These are phyloP conservation scores for Dryococelus australis DNA, from an alignment of 2,888 invertebrate genomes.

Conservation along the genomic window DNA sequence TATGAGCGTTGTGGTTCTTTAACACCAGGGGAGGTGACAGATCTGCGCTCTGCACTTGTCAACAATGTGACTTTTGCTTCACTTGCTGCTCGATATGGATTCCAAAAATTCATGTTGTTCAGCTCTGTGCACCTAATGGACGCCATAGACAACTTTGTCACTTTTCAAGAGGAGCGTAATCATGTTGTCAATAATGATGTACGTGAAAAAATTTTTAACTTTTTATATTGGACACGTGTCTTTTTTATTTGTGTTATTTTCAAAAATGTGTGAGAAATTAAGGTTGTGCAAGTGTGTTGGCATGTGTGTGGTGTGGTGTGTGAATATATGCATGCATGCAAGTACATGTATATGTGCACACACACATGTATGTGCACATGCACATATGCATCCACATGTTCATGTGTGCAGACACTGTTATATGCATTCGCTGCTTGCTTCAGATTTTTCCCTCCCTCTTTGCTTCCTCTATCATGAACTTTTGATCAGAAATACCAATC, in stretches of 20 bases:
- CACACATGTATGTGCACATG: too few species aligned
- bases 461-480: too few species aligned
- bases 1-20: constrained; percentile 75
- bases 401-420: too few species aligned
- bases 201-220: constrained; percentile 41
- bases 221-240: not conserved
- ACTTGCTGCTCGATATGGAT: constrained; percentile 81
- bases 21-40: constrained; percentile 88
- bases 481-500: too few species aligned
- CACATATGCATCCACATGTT: too few species aligned
- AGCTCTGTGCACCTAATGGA: constrained; percentile 62
- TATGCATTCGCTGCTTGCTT: too few species aligned
- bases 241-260: not conserved
- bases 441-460: too few species aligned
- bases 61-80: constrained; percentile 96
- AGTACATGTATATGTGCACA: too few species aligned
- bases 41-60: constrained; percentile 92
- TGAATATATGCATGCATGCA: too few species aligned
- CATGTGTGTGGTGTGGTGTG: not conserved
- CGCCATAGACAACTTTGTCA: constrained; percentile 69
- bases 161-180: constrained; percentile 67
- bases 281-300: not conserved
- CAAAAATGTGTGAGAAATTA: not conserved
- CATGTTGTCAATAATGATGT: constrained; percentile 73
- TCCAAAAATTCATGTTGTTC: constrained; percentile 76